A percentile compares a stretch with the other conserved stretches of the same genome.
Conservation (phyloP, 2,888 invertebrate genomes). For the Acronicta psi region DNA sequence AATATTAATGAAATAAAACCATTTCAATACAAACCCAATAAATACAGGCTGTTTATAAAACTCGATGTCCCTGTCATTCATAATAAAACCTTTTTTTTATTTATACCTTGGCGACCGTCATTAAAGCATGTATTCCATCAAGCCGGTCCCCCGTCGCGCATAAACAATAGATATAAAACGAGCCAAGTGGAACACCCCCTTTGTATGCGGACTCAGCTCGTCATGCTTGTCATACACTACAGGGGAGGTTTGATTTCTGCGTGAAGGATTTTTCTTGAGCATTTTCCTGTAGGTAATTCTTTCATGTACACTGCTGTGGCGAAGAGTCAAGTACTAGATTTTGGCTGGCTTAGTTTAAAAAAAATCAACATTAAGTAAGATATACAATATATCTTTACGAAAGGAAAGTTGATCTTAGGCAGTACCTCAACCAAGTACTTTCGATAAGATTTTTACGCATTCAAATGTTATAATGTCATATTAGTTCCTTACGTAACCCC, state of each 20-base stretch:
- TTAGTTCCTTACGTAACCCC: too few relatives aligned
- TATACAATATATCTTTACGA: too few relatives aligned
- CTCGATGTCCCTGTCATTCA: constrained; percentile 48
- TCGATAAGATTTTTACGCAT: too few relatives aligned
- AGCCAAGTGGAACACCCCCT: constrained; percentile 87
- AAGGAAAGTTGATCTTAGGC: too few relatives aligned
- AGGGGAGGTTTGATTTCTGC: constrained; percentile 63
- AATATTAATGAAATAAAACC: constrained; percentile 1
- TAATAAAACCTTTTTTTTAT: constrained; percentile 59
- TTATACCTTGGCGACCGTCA: constrained; percentile 56
- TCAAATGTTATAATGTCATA: too few relatives aligned
- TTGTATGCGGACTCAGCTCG: constrained; percentile 80
- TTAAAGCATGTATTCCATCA: constrained; percentile 77
- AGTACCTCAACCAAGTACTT: too few relatives aligned
- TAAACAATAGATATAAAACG: constrained; percentile 87
- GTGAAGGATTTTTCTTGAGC: constrained; percentile 36
- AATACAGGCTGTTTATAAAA: constrained; percentile 45
- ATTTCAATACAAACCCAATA: constrained; percentile 16
- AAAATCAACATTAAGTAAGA: too few relatives aligned
- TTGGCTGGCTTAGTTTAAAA: too few relatives aligned
- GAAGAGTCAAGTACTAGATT: too few relatives aligned
- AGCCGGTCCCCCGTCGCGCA: constrained; percentile 71
- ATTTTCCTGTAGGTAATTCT: constrained; percentile 42
- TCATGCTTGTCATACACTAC: constrained; percentile 76
- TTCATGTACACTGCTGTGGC: not conserved